A percentile compares a stretch with the other conserved stretches of the same genome.
phyloP scores from a whole-genome alignment of 2,797 vertebrate genomes.

The Neoniphon sammara region DNA sequence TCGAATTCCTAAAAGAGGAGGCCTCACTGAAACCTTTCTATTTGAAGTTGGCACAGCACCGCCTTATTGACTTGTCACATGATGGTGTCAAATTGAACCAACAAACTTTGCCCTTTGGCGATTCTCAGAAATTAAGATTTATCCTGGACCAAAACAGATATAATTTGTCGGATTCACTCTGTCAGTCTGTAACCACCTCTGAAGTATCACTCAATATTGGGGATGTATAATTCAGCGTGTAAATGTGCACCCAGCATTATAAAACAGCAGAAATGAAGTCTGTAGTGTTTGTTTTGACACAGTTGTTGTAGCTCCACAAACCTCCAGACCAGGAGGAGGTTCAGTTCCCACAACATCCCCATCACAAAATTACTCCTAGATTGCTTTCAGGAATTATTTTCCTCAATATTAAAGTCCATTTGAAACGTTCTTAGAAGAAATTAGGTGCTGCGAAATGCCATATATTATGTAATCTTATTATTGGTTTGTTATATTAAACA shows the following conservation, averaged over 20 bases:
- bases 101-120: not conserved
- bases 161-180: not conserved
- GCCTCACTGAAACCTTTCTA: not conserved
- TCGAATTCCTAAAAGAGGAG: no score
- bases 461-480: no score
- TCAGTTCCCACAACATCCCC: not conserved
- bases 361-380: no score
- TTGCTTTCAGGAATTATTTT: not conserved
- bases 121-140: not conserved
- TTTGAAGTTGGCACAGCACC: slow-evolving; percentile 13
- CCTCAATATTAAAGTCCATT: not conserved
- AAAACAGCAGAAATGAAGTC: not conserved
- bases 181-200: no score
- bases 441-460: no score
- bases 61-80: slow-evolving; percentile 29
- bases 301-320: not conserved
- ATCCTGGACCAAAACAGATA: not conserved
- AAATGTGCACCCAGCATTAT: not conserved
- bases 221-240: no score
- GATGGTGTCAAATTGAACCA: slow-evolving; percentile 32
- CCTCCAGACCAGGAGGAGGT: not conserved
- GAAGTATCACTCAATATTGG: no score
- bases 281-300: not conserved
- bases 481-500: no score
- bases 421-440: not conserved